A percentile compares a stretch with the other conserved stretches of the same genome.
These are phyloP conservation scores for Salminus brasiliensis DNA, from an alignment of 2,113 vertebrate species.

Conservation along the genomic window DNA sequence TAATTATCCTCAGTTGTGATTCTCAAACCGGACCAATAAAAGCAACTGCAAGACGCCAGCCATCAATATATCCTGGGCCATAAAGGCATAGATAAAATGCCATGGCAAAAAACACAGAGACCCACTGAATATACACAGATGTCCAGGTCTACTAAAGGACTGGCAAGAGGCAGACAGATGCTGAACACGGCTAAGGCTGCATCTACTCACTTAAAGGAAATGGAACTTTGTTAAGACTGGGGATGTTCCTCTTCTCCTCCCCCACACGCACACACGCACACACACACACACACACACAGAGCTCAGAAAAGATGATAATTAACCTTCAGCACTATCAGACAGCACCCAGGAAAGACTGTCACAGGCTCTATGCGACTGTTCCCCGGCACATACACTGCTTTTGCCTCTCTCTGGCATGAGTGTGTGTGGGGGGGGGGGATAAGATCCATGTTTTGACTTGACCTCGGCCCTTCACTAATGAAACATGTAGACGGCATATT, in stretches of 20 bases:
- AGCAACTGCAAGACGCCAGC: no score
- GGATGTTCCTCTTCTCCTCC: slow-evolving; percentile 56
- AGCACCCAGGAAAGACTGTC: slow-evolving; percentile 27
- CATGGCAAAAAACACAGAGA: background rate
- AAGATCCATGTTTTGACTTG: background rate
- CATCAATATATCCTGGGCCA: no score
- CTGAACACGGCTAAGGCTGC: slow-evolving; percentile 31
- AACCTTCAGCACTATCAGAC: slow-evolving; percentile 63
- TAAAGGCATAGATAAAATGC: no score
- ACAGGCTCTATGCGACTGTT: background rate
- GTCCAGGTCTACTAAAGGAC: background rate
- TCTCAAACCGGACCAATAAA: no score
- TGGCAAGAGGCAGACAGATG: slow-evolving; percentile 47
- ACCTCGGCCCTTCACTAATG: background rate
- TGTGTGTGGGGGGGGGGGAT: background rate
- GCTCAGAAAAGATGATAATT: slow-evolving; percentile 62
- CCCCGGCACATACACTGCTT: background rate
- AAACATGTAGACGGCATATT: no score
- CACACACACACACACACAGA: no score
- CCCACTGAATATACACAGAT: background rate
- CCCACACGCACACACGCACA: no score
- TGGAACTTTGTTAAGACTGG: slow-evolving; percentile 60
- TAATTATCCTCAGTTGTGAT: no score
- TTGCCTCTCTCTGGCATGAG: background rate
- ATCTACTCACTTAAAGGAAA: slow-evolving; percentile 47